These are phyloP conservation scores for Eupithecia exiguata DNA, from an alignment of 2,888 invertebrate genomes.

Conservation along the genomic window DNA sequence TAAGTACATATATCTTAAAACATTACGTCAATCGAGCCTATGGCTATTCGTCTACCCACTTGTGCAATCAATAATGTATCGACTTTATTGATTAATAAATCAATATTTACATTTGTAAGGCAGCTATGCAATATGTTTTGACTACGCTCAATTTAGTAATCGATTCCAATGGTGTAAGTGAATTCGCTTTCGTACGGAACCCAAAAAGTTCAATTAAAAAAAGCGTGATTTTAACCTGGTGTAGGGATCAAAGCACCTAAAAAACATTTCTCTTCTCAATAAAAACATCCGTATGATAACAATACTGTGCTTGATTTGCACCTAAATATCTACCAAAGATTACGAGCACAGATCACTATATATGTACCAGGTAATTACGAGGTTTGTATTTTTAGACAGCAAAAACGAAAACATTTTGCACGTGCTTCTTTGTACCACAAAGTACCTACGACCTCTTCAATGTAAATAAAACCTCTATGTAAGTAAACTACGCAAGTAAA, in stretches of 20 bases:
- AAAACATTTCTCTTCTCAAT: neutral
- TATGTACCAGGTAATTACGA: too few relatives aligned
- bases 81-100: constrained; percentile 18
- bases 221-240: neutral
- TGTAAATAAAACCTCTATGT: neutral
- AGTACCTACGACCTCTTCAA: constrained; percentile 3
- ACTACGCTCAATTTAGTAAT: neutral
- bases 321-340: neutral
- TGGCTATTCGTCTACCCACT: constrained; percentile 27
- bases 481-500: neutral
- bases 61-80: constrained; percentile 31
- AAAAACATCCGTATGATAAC: neutral
- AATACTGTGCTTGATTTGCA: neutral
- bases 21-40: constrained; percentile 22
- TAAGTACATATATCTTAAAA: neutral
- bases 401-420: constrained; percentile 12
- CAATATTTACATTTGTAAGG: constrained; percentile 5
- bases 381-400: neutral
- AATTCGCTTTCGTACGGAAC: neutral
- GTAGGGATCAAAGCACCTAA: neutral
- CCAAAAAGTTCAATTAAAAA: neutral
- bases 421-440: constrained; percentile 20
- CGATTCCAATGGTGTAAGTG: neutral
- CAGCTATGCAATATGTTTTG: neutral
- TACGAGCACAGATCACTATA: too few relatives aligned